Evolutionary conservation across 2,888 invertebrate species (phyloP), one percentile per base, ranked within the genome.

Genomic region (Cerastoderma edule): DNA sequence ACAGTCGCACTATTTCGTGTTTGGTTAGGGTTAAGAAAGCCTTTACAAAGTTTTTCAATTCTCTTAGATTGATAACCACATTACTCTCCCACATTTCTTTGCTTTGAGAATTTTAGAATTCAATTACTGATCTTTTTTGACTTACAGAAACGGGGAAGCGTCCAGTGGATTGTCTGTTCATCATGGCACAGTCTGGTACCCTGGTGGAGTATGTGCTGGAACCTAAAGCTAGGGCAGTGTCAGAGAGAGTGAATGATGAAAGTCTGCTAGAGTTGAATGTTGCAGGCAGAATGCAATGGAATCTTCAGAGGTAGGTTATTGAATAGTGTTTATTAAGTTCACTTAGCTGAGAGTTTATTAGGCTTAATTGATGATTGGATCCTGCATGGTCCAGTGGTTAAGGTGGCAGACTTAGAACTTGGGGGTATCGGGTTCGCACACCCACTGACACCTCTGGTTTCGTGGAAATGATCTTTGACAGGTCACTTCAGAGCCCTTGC

Each of bases 251-350:
- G 6, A 87, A 89, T 2, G 91, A 91, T 50, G 91, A 91, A 72
- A 85, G 88, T 6, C 86, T 88, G 0, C 80, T 92, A 81, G 98
- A 98, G 91, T 92, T 98, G 88, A 95, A 95, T 64, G 97, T 97
- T 75, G 96, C 96, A 90, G 96, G 97, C 0, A 95, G 96, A 89
- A 96, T 97, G 24, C 97, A 98, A 93, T 99, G 99, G 99, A 95
- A 95, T 73, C 94, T 99, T 79, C 95, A 89, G 32, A 91, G 93
- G 91, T 91, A 67, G 68, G 54, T 57, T 39, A 39, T n/a, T n/a
- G n/a, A n/a, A n/a, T n/a, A n/a, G n/a, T n/a, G n/a, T n/a, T n/a
- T n/a, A n/a, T n/a, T n/a, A n/a, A n/a, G n/a, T n/a, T n/a, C n/a
- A n/a, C n/a, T n/a, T n/a, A n/a, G n/a, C n/a, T n/a, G n/a, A n/a